Percentiles rank a stretch among this genome's conserved stretches.
phyloP scores from a whole-genome alignment of 2,797 vertebrate species.

The Babyrousa celebensis region DNA sequence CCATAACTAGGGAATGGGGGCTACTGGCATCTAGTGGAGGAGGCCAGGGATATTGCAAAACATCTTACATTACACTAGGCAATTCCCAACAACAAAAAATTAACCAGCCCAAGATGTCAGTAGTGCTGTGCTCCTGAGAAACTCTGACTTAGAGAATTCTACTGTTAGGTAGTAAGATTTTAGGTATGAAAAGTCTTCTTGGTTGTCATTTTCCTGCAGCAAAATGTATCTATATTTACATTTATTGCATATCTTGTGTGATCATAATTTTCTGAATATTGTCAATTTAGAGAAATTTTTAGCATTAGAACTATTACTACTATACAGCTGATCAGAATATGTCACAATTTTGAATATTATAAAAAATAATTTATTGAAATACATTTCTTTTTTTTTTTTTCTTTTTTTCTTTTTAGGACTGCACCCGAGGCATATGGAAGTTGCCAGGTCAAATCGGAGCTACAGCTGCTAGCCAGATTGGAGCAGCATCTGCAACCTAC shows the following conservation, averaged over 20 bases:
- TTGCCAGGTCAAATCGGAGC: no score
- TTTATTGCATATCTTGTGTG: neutral
- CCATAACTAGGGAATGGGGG: neutral
- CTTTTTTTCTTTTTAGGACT: no score
- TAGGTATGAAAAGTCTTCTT: neutral
- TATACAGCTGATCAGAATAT: slow-evolving; percentile 6
- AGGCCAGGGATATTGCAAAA: neutral
- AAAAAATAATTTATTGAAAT: slow-evolving; percentile 50
- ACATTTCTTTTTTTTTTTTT: neutral
- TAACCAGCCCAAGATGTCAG: neutral
- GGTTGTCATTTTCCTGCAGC: slow-evolving; percentile 16
- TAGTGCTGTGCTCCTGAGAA: slow-evolving; percentile 28
- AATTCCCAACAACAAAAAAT: neutral
- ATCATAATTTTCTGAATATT: slow-evolving; percentile 36
- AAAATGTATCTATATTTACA: neutral
- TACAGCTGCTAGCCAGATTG: no score
- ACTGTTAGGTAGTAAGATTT: neutral
- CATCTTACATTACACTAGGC: neutral
- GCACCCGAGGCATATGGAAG: no score
- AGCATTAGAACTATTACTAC: neutral
- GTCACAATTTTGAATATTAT: slow-evolving; percentile 18
- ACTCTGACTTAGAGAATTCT: slow-evolving; percentile 11
- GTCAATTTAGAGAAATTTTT: slow-evolving; percentile 27
- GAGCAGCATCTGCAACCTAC: no score
- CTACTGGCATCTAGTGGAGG: neutral